These are phyloP conservation scores for Catostylus mosaicus DNA, from an alignment of 30 jellyfish, hydroid and myxozoan species.

Conservation along the genomic window DNA sequence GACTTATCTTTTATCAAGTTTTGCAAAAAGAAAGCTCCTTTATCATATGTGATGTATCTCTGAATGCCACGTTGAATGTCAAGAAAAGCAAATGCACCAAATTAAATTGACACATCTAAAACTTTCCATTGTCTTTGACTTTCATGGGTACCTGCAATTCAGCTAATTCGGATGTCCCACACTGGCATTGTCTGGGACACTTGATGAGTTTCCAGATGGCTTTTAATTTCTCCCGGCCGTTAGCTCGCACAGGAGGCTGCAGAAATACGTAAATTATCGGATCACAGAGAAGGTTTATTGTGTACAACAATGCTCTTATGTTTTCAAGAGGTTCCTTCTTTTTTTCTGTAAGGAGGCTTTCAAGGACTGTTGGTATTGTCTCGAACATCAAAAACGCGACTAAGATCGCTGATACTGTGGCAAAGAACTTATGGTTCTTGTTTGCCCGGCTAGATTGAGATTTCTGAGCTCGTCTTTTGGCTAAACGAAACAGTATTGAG, in stretches of 20 bases:
- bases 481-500: neutral
- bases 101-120: too few relatives aligned
- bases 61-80: too few relatives aligned
- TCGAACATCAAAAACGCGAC: neutral
- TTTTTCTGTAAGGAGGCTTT: neutral
- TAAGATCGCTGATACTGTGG: neutral
- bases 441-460: too few relatives aligned
- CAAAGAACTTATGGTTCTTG: neutral
- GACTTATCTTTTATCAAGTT: too few relatives aligned
- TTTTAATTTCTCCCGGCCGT: neutral
- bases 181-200: neutral
- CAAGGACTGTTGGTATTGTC: neutral
- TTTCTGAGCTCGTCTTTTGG: neutral
- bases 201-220: neutral
- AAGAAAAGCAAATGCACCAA: too few relatives aligned
- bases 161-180: neutral
- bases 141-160: neutral
- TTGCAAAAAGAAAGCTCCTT: too few relatives aligned
- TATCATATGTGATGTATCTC: too few relatives aligned
- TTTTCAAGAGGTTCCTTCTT: neutral
- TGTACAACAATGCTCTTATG: conserved; percentile 11
- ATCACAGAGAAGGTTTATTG: conserved; percentile 5
- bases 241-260: conserved; percentile 12
- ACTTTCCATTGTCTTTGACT: neutral
- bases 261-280: conserved; percentile 31